These are phyloP conservation scores for Penaeus monodon DNA, from an alignment of 2,888 invertebrate genomes.

Conservation along the genomic window DNA sequence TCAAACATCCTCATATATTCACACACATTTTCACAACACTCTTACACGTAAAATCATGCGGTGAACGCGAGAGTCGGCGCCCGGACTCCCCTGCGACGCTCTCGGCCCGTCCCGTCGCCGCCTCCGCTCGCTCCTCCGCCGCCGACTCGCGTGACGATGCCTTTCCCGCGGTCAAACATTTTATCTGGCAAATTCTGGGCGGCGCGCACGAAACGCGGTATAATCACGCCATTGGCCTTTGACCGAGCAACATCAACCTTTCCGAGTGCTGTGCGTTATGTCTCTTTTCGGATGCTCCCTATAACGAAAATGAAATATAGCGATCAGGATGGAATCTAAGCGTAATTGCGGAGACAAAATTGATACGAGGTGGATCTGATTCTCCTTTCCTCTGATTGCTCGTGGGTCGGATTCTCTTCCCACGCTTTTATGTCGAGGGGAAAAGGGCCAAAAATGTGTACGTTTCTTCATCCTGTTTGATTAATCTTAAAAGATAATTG, in stretches of 20 bases:
- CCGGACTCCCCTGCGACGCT: too few species aligned
- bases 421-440: neutral
- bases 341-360: neutral
- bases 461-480: too few species aligned
- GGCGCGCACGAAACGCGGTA: constrained; percentile 9
- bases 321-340: neutral
- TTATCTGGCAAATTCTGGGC: constrained; percentile 30
- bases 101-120: neutral
- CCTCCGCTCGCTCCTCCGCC: neutral
- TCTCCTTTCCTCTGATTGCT: neutral
- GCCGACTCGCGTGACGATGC: constrained; percentile 25
- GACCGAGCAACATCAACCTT: constrained; percentile 7
- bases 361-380: neutral
- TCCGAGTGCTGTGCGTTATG: neutral
- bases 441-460: too few species aligned
- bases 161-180: constrained; percentile 38
- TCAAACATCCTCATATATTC: too few species aligned
- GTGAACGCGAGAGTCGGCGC: too few species aligned
- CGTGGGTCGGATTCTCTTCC: neutral
- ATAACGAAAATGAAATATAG: neutral
- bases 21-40: too few species aligned
- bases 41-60: too few species aligned
- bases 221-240: constrained; percentile 15
- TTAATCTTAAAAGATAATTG: too few species aligned
- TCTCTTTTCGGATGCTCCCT: neutral